Evolutionary conservation across 2,797 vertebrate genomes (phyloP), one percentile per base, ranked within the genome.

Genomic region (Esox masquinongy): DNA sequence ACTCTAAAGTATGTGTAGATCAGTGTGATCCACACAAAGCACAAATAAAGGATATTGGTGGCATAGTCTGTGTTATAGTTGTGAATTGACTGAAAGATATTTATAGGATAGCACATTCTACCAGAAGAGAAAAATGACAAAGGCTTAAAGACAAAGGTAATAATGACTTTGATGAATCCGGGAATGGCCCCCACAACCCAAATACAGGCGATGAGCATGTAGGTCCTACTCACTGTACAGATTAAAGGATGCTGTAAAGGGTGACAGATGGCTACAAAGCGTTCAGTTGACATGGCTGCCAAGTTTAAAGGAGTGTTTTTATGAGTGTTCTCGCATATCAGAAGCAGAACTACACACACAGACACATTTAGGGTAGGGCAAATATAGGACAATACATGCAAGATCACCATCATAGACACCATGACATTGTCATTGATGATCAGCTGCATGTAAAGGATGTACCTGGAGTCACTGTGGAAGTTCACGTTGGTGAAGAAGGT

Each of bases 231-330:
- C n/a, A 79, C 12, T 2, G 75, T 82, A 34, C 77, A 81, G 67
- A 79, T 69, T 11, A 24, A 73, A 68, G 70, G 39, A 19, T 81
- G 82, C 53, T 77, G 80, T 49, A 81, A 73, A n/a, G 80, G 80
- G 34, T 66, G 73, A 36, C 80, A 79, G 34, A 82, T n/a, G 22
- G 82, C 80, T 56, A 82, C 74, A 34, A 72, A 82, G 1, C 74
- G 63, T 39, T 84, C 78, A 43, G 74, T 47, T n/a, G 74, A 71
- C 76, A 78, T 80, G 34, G 67, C 74, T 5, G 74, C 76, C 56
- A 82, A 73, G 66, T 70, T 80, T 4, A 82, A 39, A 6, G 83
- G 76, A 0, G 78, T 80, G 71, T 77, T 84, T 29, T 70, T 66
- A 24, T 36, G 74, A 56, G 1, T 66, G 26, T 26, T 79, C 49